Evolutionary conservation across 2,113 vertebrate species (phyloP), one percentile per base, ranked within the genome.

Genomic region (Chionodraco myersi): DNA sequence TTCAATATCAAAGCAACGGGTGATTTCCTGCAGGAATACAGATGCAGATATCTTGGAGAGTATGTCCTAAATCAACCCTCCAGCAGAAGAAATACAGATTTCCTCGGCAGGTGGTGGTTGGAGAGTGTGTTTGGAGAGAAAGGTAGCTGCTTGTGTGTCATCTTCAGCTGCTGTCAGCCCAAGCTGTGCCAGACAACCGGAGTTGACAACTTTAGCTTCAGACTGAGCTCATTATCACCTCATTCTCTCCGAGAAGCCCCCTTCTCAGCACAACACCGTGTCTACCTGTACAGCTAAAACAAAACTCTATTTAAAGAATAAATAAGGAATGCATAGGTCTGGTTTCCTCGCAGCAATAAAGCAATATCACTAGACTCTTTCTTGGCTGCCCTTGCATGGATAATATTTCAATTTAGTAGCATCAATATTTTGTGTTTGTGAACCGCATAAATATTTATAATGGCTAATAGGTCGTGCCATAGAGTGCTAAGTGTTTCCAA

Each of bases 111-210:
- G 73, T 77, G 44, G 64, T 36, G 34, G 0, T 67, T 62, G 63
- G 49, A 67, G 52, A 64, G 71, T 64, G 53, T 63, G 47, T 61
- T 48, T 73, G 51, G 60, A 41, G 6, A 44, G 7, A 30, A 58
- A 34, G 57, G 36, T 53, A 30, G 61, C 30, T 61, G 45, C 14
- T 73, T 10, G 51, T 62, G 72, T 63, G 74, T 69, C 61, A 67
- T 76, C 54, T 52, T 86, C 72, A 82, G 86, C 83, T 71, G 77
- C 77, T 71, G 74, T 89, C 88, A 57, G 74, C 70, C 75, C 77
- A 75, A 87, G 84, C 75, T 92, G 76, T 86, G 85, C 64, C 70
- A 88, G 83, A 87, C 81, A 78, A 54, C 58, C 77, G 14, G 51
- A 5, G 4, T 7, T 13, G 56, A 52, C 18, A 3, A 51, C 66